Percentiles rank a stretch among this genome's conserved stretches.
Evolutionary conservation across 2,888 invertebrate genomes (phyloP).

Genomic region (Stenotaenia linearis): DNA sequence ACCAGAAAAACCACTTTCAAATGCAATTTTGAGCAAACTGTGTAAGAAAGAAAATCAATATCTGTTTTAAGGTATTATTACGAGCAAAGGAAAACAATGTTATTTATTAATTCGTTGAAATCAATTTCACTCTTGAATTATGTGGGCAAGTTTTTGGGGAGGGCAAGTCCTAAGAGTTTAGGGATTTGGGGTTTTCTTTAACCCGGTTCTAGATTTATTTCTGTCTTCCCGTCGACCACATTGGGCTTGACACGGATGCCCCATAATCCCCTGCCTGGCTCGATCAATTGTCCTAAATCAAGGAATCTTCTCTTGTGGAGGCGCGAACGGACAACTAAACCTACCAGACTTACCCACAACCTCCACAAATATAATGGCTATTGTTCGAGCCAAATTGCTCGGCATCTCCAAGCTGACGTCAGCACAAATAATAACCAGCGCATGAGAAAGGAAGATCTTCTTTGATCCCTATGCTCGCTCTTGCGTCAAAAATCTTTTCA

Average conservation of each 20-base stretch:
- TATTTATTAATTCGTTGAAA: background rate
- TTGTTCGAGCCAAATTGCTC: conserved; percentile 23
- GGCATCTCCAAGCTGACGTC: conserved; percentile 16
- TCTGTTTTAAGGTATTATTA: no score
- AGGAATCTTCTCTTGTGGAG: conserved; percentile 1
- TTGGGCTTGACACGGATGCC: conserved; percentile 16
- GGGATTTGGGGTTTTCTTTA: background rate
- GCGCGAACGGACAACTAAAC: conserved; percentile 24
- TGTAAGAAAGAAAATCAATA: no score
- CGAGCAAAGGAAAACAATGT: no score
- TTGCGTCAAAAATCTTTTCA: conserved; percentile 10
- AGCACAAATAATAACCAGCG: conserved; percentile 8
- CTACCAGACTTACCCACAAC: conserved; percentile 17
- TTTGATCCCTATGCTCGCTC: background rate
- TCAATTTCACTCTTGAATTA: background rate
- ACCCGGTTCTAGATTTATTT: background rate
- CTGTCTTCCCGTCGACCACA: conserved; percentile 14
- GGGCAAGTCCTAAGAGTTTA: background rate
- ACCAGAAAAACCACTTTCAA: no score
- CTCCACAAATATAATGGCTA: conserved; percentile 1
- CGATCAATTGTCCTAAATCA: conserved; percentile 26
- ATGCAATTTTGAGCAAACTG: no score
- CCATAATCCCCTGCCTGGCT: conserved; percentile 24
- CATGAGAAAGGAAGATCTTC: background rate
- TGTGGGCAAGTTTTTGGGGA: background rate